Percentiles rank a stretch among this genome's conserved stretches.
Conservation (phyloP, 2,797 vertebrate species). For the Melanotaenia trifasciata region DNA sequence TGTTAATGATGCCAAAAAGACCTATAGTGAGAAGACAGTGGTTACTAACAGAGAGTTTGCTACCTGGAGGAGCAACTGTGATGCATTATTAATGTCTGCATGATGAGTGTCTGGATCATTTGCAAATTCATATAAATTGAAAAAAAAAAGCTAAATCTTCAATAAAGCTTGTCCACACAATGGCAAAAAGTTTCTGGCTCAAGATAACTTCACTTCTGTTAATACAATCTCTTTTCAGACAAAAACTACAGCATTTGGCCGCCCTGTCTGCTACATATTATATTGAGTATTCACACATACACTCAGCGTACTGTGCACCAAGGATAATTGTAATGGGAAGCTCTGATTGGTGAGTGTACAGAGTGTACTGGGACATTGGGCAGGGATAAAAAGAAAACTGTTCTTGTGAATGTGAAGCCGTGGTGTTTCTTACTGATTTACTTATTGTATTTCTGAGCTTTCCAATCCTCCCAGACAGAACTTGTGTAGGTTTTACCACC, state of each 20-base stretch:
- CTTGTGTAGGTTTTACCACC: neutral
- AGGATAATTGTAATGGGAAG: slow-evolving; percentile 53
- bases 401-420: slow-evolving; percentile 14
- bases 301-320: slow-evolving; percentile 16
- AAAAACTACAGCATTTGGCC: slow-evolving; percentile 21
- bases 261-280: slow-evolving; percentile 39
- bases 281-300: slow-evolving; percentile 17
- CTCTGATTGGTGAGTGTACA: slow-evolving; percentile 45
- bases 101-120: neutral
- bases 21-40: neutral
- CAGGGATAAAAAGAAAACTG: too few species aligned
- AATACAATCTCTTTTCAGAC: neutral
- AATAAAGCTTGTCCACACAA: neutral
- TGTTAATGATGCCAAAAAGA: neutral
- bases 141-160: neutral
- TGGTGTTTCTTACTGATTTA: slow-evolving; percentile 23
- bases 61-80: neutral
- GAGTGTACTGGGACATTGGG: slow-evolving; percentile 30
- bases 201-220: neutral
- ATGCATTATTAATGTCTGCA: neutral
- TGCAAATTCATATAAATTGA: neutral
- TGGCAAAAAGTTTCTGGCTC: neutral
- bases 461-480: neutral
- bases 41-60: neutral
- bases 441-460: neutral